Evolutionary conservation across 1,140 invertebrate genomes (phyloP), one percentile per base, ranked within the genome.

Genomic region (Cotesia glomerata): DNA sequence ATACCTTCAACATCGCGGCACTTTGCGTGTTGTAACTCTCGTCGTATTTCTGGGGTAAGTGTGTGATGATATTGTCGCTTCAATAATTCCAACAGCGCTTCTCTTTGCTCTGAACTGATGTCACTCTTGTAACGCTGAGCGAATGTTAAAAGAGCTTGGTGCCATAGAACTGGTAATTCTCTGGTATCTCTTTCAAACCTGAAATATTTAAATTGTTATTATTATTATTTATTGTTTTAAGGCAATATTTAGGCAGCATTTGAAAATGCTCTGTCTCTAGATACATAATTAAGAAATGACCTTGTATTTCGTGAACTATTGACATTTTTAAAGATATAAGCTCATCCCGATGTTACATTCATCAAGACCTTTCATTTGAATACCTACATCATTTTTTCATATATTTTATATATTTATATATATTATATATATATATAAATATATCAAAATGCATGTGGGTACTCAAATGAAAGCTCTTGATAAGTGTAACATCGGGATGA

Each of bases 111-210:
- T 18, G 91, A 91, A 72, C 95, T 97, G 63, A 99, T 93, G 85
- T 99, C 96, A 71, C 94, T 91, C 87, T 98, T 99, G 84, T 99
- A 99, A 72, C 95, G 90, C 87, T 99, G 96, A 1, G 94, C 93
- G 90, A 99, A 99, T 2, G 95, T 95, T 52, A 99, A 87, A 14
- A 99, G 88, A 63, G 95, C 91, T 84, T 99, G 97, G 87, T 99
- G 97, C 98, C 98, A 99, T 62, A 99, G 84, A 11, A 99, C 97
- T 13, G 98, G 98, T 71, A 99, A 86, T 74, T 93, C 91, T 74
- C 96, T 90, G 61, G 88, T 86, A 80, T 98, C 97, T 76, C 89
- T 88, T 82, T 94, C 91, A 87, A 98, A 98, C 80, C 96, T 97
- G 80, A 59, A 72, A 36, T 26, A 56, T 64, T 39, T 13, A 36